Base-by-base conservation (phyloP, 2,888 invertebrate species). In the Artemia sinica region DNA sequence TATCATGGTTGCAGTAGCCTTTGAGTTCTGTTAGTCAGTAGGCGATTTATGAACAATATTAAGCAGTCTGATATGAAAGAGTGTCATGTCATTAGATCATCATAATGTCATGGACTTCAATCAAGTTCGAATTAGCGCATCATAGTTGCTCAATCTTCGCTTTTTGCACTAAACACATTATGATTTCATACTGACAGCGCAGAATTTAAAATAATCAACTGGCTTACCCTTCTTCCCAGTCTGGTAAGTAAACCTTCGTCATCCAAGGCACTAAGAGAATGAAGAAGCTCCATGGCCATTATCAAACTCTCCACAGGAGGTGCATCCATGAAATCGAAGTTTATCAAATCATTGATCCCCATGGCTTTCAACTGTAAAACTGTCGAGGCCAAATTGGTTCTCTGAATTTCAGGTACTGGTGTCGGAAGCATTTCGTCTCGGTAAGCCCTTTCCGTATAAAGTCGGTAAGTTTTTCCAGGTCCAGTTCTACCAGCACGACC, bases 291-390 rank as follows among this genome's bases (percentile, higher is more conserved):
- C 73, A 99, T 81, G 14, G 98, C 98, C 86, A 95, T 94, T 71
- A 98, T 92, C 73, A 99, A 83, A 0, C 95, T 92, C 80, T 97
- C 95, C 28, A 94, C 92, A 0, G 98, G 96, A 48, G 98, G 98
- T 0, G 97, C 92, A 79, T 99, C 98, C 98, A 99, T 99, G 81
- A 99, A 99, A 81, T 98, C 97, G 78, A 99, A 99, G 77, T 94
- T 91, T 41, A 99, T 80, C 69, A 99, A 81, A 80, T 98, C 97
- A 77, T 98, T 97, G 74, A 98, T 98, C 49, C 98, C 98, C 97
- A 99, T 97, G 0, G 97, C 96, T 79, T 99, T 99, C 51, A 98
- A 80, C 75, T 96, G 95, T 13, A 99, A 79, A 52, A 95, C 90
- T 0, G 96, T 97, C 13, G 91, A 90, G 1, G 96, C 96, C 74